These are phyloP conservation scores for Caenorhabditis briggsae DNA, from an alignment of 1,140 invertebrate species.

Conservation along the genomic window DNA sequence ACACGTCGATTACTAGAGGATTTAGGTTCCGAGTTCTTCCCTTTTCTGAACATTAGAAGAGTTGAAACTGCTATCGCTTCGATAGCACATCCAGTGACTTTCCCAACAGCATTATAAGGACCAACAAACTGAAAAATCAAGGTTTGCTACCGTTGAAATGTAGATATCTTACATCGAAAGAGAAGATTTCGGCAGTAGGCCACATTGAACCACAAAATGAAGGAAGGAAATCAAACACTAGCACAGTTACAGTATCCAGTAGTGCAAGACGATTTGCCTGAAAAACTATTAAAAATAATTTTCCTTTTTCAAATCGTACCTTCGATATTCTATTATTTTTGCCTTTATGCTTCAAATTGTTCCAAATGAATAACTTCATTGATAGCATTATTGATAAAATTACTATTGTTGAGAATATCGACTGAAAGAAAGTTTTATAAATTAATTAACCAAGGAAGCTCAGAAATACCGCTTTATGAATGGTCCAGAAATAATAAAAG, in stretches of 20 bases:
- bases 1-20: background rate
- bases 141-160: background rate
- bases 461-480: background rate
- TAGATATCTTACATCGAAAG: background rate
- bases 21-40: background rate
- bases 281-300: background rate
- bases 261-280: constrained; percentile 27
- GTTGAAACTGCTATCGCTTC: background rate
- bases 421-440: background rate
- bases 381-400: background rate
- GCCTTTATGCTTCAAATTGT: background rate
- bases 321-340: background rate
- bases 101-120: background rate
- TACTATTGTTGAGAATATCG: background rate
- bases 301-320: background rate
- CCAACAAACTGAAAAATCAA: constrained; percentile 20
- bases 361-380: constrained; percentile 1
- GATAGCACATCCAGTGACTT: constrained; percentile 9
- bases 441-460: background rate
- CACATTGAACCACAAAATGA: constrained; percentile 7
- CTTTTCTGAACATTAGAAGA: background rate
- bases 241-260: constrained; percentile 1
- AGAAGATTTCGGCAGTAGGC: background rate
- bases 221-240: background rate
- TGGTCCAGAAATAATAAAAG: constrained; percentile 2